These are phyloP conservation scores for Drosophila pandora DNA, from an alignment of 1,140 invertebrate species.

Conservation along the genomic window DNA sequence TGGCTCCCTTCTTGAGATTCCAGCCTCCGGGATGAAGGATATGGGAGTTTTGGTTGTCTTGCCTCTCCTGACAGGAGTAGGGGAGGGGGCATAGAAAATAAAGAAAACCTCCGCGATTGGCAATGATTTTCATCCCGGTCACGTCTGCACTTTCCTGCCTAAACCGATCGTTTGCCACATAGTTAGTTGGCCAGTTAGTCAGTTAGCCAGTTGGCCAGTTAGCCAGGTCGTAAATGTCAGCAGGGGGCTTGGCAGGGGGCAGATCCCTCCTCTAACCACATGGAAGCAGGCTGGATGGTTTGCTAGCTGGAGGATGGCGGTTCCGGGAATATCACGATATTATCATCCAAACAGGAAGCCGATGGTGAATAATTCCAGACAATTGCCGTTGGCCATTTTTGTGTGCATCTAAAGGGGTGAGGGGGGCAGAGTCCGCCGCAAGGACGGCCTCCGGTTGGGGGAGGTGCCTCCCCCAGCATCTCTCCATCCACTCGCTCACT, in stretches of 20 bases:
- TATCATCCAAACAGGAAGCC: constrained; percentile 37
- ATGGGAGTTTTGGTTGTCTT: neutral
- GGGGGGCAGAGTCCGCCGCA: constrained; percentile 29
- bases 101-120: neutral
- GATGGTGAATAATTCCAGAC: constrained; percentile 23
- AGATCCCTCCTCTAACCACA: no score
- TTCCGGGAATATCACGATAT: constrained; percentile 6
- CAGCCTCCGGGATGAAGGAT: no score
- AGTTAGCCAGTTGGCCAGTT: neutral
- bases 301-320: neutral
- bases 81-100: neutral
- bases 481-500: neutral
- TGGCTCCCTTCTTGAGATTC: no score
- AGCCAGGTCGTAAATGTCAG: constrained; percentile 13
- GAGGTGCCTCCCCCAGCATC: neutral
- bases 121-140: constrained; percentile 5
- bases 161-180: constrained; percentile 26
- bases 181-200: neutral
- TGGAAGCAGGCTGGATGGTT: neutral
- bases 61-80: neutral
- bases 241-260: no score
- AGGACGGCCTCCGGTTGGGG: neutral
- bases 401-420: neutral
- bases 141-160: constrained; percentile 14
- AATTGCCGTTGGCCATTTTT: constrained; percentile 40